Conservation (phyloP, 2,113 vertebrate species). For the Eudyptes chrysolophus region DNA sequence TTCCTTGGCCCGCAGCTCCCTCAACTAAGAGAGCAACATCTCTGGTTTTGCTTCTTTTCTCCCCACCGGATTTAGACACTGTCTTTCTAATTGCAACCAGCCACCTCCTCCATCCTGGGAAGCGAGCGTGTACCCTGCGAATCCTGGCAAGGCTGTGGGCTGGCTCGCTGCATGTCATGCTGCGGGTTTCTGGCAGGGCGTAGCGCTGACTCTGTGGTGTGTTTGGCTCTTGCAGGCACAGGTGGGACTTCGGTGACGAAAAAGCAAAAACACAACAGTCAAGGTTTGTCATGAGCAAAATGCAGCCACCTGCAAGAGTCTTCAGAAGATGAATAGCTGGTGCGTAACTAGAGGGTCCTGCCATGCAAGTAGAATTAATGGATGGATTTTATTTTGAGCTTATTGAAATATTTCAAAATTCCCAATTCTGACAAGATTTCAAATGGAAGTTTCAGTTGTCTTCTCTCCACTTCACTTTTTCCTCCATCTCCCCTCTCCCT, state of each 20-base stretch:
- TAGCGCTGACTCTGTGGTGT: rapidly evolving
- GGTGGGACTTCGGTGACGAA: not conserved
- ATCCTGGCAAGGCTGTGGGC: not conserved
- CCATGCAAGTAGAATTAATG: not conserved
- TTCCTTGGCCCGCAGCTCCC: not conserved
- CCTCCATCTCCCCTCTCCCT: not conserved
- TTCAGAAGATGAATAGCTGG: not conserved
- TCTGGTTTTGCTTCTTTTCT: not conserved
- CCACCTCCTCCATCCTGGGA: not conserved
- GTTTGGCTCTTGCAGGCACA: not conserved
- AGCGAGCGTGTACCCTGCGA: rapidly evolving
- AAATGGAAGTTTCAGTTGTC: not conserved
- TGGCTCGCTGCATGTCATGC: rapidly evolving
- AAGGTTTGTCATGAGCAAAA: not conserved
- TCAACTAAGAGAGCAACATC: not conserved
- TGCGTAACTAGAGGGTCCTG: not conserved
- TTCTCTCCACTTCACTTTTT: not conserved
- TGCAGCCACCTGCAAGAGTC: not conserved
- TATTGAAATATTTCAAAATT: not conserved
- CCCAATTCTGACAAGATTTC: not conserved
- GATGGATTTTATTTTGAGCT: not conserved
- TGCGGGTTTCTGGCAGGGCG: not conserved
- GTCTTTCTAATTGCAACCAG: not conserved
- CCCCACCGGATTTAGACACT: not conserved
- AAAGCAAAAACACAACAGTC: not conserved